phyloP scores from a whole-genome alignment of 92 coral and sea anemone genomes.

The Meandrina meandrites region DNA sequence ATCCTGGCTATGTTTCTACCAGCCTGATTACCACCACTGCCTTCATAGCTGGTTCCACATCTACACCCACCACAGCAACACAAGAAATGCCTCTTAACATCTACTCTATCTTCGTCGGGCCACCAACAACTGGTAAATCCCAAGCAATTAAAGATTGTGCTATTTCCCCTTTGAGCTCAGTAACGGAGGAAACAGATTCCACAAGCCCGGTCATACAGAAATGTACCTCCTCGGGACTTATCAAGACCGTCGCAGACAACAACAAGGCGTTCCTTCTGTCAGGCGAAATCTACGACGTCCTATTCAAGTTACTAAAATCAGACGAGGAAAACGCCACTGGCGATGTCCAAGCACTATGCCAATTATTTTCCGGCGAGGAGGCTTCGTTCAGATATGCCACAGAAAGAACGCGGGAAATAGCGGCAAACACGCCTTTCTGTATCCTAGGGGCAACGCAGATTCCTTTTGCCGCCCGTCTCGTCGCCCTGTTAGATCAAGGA shows the following conservation, averaged over 20 bases:
- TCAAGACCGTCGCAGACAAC: conserved; percentile 1
- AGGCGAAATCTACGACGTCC: conserved; percentile 40
- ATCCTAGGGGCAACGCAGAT: conserved; percentile 50
- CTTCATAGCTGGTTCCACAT: too few species aligned
- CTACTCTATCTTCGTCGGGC: too few species aligned
- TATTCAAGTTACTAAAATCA: too few species aligned
- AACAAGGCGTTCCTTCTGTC: neutral
- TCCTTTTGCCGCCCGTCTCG: conserved; percentile 33
- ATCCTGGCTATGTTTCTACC: too few species aligned
- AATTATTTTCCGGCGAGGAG: conserved; percentile 52
- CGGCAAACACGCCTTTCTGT: conserved; percentile 40
- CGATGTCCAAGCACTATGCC: conserved; percentile 33
- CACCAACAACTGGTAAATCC: too few species aligned
- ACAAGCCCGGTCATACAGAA: too few species aligned
- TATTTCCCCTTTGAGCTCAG: too few species aligned
- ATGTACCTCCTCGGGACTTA: neutral
- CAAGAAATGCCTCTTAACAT: too few species aligned
- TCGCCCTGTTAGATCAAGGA: conserved; percentile 43
- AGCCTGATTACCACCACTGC: too few species aligned
- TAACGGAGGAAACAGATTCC: too few species aligned
- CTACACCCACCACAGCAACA: neutral
- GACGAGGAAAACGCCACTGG: conserved; percentile 53
- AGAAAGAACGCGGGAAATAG: conserved; percentile 36
- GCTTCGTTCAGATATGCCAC: conserved; percentile 47
- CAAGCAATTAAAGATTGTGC: too few species aligned